phyloP scores from a whole-genome alignment of 2,797 vertebrate species.

The Cercopithecus mitis region DNA sequence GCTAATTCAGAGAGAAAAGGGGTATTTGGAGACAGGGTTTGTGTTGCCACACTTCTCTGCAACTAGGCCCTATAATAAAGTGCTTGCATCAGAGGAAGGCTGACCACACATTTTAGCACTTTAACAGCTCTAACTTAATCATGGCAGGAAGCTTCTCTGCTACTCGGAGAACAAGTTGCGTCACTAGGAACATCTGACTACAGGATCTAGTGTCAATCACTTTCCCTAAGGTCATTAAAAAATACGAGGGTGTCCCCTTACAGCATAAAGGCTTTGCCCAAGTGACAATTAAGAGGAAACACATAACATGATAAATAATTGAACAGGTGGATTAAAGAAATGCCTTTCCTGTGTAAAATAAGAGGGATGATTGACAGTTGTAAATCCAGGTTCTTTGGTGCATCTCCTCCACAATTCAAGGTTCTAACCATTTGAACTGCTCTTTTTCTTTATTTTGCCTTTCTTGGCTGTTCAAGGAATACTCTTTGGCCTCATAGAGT shows the following conservation, averaged over 20 bases:
- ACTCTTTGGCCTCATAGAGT: not conserved
- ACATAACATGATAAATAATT: slow-evolving; percentile 88
- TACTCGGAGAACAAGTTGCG: slow-evolving; percentile 87
- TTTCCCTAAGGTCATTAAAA: slow-evolving; percentile 89
- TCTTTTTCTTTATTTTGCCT: not conserved
- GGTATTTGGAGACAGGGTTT: not conserved
- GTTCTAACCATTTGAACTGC: not conserved
- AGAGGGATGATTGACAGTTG: slow-evolving; percentile 74
- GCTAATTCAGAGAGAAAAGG: not conserved
- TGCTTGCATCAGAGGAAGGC: slow-evolving; percentile 95
- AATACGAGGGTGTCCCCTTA: slow-evolving; percentile 88
- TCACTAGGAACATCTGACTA: slow-evolving; percentile 89
- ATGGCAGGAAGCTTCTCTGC: slow-evolving; percentile 87
- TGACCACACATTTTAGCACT: slow-evolving; percentile 91
- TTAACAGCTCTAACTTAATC: slow-evolving; percentile 89
- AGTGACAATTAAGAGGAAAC: slow-evolving; percentile 85
- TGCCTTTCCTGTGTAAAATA: slow-evolving; percentile 79
- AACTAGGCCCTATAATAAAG: slow-evolving; percentile 93
- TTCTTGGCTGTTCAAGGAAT: not conserved
- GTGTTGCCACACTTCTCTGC: slow-evolving; percentile 75
- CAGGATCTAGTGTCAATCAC: slow-evolving; percentile 88
- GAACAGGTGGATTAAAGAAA: slow-evolving; percentile 90
- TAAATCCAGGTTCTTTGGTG: slow-evolving; percentile 30
- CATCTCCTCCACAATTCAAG: not conserved
- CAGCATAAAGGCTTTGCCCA: slow-evolving; percentile 84